Conservation (phyloP, 1,140 invertebrate species). For the Micrasema longulum region DNA sequence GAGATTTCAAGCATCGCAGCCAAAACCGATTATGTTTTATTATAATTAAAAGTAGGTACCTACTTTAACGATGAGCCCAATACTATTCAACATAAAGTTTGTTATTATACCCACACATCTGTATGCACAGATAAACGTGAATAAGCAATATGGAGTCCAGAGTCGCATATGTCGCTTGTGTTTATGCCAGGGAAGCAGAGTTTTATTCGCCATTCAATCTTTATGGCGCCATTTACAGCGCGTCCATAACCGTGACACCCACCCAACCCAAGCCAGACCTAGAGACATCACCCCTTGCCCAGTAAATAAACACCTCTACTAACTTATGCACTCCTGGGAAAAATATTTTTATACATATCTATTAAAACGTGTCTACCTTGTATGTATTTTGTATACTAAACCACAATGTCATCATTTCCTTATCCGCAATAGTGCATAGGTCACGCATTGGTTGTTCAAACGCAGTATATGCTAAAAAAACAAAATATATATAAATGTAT, state of each 20-base stretch:
- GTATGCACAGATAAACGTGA: neutral
- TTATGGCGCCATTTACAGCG: slow-evolving; percentile 19
- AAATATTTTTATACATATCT: neutral
- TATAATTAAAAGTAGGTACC: no score
- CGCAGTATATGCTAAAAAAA: neutral
- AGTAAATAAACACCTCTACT: no score
- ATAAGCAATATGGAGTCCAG: slow-evolving; percentile 10
- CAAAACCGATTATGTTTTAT: no score
- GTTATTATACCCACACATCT: neutral
- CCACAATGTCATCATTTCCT: neutral
- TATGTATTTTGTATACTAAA: neutral
- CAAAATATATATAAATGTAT: no score
- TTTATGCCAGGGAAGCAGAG: slow-evolving; percentile 1
- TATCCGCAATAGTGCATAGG: neutral
- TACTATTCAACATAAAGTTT: neutral
- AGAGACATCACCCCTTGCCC: neutral
- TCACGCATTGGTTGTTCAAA: neutral
- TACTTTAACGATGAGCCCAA: no score
- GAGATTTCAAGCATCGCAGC: neutral
- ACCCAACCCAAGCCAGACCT: neutral
- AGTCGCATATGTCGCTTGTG: slow-evolving; percentile 7
- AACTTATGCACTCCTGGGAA: neutral
- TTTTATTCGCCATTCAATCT: slow-evolving; percentile 29
- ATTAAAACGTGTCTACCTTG: neutral
- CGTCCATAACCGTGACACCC: slow-evolving; percentile 14